These are phyloP conservation scores for Cyprinodon diabolis DNA, from an alignment of 2,797 vertebrate species.

Conservation along the genomic window DNA sequence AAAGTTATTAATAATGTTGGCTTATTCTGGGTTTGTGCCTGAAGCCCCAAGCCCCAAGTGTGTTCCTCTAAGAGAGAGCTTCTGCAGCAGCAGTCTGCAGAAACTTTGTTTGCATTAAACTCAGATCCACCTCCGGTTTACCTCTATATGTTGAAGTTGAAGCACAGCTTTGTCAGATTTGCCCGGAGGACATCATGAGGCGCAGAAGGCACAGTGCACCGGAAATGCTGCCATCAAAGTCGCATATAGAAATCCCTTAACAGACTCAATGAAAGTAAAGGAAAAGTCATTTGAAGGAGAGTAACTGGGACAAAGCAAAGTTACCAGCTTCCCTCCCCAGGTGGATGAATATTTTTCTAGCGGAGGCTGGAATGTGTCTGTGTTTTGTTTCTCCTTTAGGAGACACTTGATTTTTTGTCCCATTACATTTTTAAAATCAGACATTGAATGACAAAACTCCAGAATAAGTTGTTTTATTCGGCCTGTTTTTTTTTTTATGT, in stretches of 20 bases:
- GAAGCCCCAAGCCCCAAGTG: conserved; percentile 32
- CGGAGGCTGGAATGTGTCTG: conserved; percentile 73
- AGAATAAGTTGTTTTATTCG: conserved; percentile 83
- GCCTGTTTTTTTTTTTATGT: conserved; percentile 66
- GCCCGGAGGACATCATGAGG: conserved; percentile 54
- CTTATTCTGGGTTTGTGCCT: conserved; percentile 46
- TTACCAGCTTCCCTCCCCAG: conserved; percentile 59
- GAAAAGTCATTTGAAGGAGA: conserved; percentile 57
- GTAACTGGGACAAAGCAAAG: conserved; percentile 70
- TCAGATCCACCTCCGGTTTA: conserved; percentile 63
- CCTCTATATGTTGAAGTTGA: conserved; percentile 61
- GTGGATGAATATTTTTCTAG: conserved; percentile 75
- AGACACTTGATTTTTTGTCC: conserved; percentile 79
- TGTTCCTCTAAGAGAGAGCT: conserved; percentile 33
- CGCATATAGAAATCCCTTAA: conserved; percentile 59
- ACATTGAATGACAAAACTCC: conserved; percentile 84
- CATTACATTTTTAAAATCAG: conserved; percentile 84
- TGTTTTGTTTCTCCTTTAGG: conserved; percentile 64
- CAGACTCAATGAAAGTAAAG: conserved; percentile 51
- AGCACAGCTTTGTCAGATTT: conserved; percentile 57
- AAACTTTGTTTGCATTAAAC: conserved; percentile 60
- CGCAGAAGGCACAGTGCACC: conserved; percentile 25
- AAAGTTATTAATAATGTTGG: conserved; percentile 53
- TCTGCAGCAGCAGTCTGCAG: conserved; percentile 35
- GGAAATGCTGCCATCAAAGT: conserved; percentile 57